A percentile compares a stretch with the other conserved stretches of the same genome.
Evolutionary conservation across 2,113 vertebrate genomes (phyloP).

Genomic region (Capricornis sumatraensis): DNA sequence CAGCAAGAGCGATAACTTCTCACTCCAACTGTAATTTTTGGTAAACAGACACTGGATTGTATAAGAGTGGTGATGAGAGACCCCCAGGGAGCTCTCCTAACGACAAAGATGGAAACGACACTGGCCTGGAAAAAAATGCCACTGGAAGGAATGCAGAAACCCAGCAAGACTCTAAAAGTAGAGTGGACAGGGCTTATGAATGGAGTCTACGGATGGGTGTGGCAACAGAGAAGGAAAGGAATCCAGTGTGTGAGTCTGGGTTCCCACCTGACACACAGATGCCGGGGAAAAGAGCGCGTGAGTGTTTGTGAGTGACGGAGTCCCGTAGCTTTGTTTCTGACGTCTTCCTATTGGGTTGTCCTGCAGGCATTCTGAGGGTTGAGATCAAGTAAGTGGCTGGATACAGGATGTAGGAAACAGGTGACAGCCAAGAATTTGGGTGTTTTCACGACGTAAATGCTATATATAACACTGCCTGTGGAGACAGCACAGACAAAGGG

Average conservation of each 20-base stretch:
- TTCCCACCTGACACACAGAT: background rate
- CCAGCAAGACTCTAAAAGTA: background rate
- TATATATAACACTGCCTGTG: accelerated
- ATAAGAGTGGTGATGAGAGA: too few relatives aligned
- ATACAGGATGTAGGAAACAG: background rate
- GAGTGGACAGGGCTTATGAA: background rate
- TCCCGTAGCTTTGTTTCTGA: accelerated
- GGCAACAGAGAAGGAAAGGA: background rate
- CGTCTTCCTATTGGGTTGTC: accelerated
- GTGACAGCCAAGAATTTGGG: background rate
- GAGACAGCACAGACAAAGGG: background rate
- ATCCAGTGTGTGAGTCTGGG: accelerated
- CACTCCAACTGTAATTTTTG: background rate
- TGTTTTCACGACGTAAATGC: accelerated
- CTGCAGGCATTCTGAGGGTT: background rate
- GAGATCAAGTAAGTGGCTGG: background rate
- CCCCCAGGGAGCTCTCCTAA: background rate
- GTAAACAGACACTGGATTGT: background rate
- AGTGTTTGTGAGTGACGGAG: accelerated
- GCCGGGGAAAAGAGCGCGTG: accelerated
- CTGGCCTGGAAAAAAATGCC: too few relatives aligned
- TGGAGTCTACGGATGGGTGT: too few relatives aligned
- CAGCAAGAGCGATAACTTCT: too few relatives aligned
- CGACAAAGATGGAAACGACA: accelerated
- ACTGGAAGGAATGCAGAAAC: accelerated